Evolutionary conservation across 53 echinoderm and acorn worm genomes (phyloP).

Genomic region (Holothuria scabra): DNA sequence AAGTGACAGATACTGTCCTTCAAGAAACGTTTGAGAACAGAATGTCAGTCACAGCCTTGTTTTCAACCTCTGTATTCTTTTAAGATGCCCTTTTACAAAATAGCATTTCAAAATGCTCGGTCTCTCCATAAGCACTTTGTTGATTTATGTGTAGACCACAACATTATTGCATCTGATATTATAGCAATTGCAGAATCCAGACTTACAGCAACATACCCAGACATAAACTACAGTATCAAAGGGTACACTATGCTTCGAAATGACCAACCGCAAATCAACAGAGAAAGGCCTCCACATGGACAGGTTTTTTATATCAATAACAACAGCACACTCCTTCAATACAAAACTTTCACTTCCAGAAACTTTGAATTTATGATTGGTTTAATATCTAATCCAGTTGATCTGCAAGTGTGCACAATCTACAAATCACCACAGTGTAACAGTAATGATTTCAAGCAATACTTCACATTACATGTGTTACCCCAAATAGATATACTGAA

Average conservation of each 20-base stretch:
- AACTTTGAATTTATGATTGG: constrained; percentile 2
- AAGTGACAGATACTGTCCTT: constrained; percentile 29
- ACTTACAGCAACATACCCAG: background rate
- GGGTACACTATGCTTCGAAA: constrained; percentile 12
- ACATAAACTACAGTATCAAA: background rate
- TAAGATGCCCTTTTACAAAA: background rate
- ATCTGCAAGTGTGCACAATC: no score
- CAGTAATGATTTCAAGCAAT: constrained; percentile 4
- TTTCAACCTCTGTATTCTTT: constrained; percentile 37
- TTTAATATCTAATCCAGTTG: no score
- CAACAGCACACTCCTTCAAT: background rate
- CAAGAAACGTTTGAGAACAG: constrained; percentile 10
- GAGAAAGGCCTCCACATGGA: constrained; percentile 50
- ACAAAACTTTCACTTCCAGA: background rate
- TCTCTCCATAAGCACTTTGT: constrained; percentile 46
- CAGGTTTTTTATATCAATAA: constrained; percentile 38
- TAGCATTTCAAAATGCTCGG: constrained; percentile 49
- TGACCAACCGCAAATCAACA: constrained; percentile 1
- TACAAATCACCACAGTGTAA: constrained; percentile 20
- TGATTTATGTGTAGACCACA: constrained; percentile 20
- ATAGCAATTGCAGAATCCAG: constrained; percentile 37
- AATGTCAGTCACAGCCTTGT: constrained; percentile 28
- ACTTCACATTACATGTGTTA: background rate
- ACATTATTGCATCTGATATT: constrained; percentile 26
- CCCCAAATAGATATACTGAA: background rate